phyloP scores from a whole-genome alignment of 1,140 invertebrate species.

The Drosophila fuyamai region DNA sequence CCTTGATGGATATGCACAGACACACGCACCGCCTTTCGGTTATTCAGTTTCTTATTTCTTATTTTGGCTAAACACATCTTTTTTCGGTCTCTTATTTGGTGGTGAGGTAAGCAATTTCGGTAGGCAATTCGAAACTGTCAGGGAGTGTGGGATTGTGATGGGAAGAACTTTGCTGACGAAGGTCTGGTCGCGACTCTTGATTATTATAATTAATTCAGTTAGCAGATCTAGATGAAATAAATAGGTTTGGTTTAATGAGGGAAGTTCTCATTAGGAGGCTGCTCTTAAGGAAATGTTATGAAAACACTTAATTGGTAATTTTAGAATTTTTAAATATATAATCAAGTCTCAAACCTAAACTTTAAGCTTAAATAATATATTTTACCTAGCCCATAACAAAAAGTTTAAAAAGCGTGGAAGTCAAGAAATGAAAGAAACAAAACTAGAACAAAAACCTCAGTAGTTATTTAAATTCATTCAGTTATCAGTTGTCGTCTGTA shows the following conservation, averaged over 20 bases:
- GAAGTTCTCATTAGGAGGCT: no score
- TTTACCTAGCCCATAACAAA: no score
- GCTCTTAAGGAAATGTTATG: no score
- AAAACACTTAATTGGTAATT: no score
- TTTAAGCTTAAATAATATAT: no score
- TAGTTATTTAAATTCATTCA: conserved; percentile 9
- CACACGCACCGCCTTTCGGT: conserved; percentile 2
- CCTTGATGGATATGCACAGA: conserved; percentile 29
- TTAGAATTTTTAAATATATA: no score
- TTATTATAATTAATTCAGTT: conserved; percentile 43
- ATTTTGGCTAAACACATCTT: conserved; percentile 40
- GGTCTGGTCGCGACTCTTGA: conserved; percentile 3
- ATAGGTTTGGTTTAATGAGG: neutral
- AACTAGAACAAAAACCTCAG: no score
- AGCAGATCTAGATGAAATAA: neutral
- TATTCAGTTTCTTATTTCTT: conserved; percentile 52
- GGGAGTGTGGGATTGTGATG: conserved; percentile 5
- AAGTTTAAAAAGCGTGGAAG: no score
- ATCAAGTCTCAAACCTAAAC: no score
- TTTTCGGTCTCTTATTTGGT: neutral
- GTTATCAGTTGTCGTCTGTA: neutral
- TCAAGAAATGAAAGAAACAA: neutral
- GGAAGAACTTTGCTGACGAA: conserved; percentile 26
- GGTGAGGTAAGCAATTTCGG: conserved; percentile 27
- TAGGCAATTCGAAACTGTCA: conserved; percentile 31